phyloP scores from a whole-genome alignment of 1,140 invertebrate species.

The Cyclina sinensis region DNA sequence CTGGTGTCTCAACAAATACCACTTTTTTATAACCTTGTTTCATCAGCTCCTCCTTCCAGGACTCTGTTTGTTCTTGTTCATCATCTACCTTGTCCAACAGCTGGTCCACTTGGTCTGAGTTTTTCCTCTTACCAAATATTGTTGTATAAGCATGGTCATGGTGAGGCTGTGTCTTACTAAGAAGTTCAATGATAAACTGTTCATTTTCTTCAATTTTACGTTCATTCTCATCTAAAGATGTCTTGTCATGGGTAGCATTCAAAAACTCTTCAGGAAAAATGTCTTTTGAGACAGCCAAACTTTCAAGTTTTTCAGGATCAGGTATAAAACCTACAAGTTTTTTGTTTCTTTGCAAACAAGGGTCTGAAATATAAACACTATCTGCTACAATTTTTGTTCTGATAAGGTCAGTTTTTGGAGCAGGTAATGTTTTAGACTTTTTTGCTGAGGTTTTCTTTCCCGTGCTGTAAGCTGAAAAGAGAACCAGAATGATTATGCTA shows the following conservation, averaged over 20 bases:
- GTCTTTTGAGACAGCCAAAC: constrained; percentile 42
- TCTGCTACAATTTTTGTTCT: constrained; percentile 22
- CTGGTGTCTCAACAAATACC: constrained; percentile 1
- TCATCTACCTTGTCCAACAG: constrained; percentile 11
- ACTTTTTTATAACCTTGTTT: neutral
- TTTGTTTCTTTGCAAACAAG: constrained; percentile 17
- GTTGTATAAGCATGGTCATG: constrained; percentile 84
- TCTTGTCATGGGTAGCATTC: constrained; percentile 49
- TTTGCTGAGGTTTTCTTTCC: neutral
- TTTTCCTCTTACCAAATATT: constrained; percentile 81
- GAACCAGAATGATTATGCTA: neutral
- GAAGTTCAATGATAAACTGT: constrained; percentile 79
- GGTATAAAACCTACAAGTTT: constrained; percentile 55
- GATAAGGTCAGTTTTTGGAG: neutral
- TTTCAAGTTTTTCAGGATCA: constrained; percentile 43
- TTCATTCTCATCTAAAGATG: constrained; percentile 71
- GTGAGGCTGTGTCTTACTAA: constrained; percentile 78
- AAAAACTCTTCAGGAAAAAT: constrained; percentile 19
- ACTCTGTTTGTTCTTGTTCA: neutral
- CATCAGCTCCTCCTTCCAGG: constrained; percentile 29
- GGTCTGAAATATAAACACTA: constrained; percentile 24
- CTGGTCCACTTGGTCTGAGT: constrained; percentile 9
- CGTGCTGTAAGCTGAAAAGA: constrained; percentile 5
- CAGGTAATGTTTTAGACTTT: neutral
- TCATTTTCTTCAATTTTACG: constrained; percentile 76